Percentiles rank a stretch among this genome's conserved stretches.
Conservation (phyloP, 2,888 invertebrate species). For the Ceratothoa steindachneri region DNA sequence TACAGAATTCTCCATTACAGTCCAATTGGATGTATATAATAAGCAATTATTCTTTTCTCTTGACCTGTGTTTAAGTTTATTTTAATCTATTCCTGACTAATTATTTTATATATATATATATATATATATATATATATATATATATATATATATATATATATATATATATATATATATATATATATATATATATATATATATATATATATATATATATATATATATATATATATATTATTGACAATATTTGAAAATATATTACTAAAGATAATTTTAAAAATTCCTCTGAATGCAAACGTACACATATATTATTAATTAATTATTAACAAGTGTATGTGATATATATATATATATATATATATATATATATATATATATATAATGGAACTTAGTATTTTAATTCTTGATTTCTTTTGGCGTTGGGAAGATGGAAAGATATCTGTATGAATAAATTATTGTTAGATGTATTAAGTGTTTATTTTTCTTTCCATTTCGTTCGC, state of each 20-base stretch:
- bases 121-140: slow-evolving; percentile 16
- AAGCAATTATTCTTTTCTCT: too few relatives aligned
- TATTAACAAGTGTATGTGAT: too few relatives aligned
- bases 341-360: too few relatives aligned
- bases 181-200: slow-evolving; percentile 16
- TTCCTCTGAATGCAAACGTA: not conserved
- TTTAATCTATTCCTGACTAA: not conserved
- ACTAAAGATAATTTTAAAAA: slow-evolving; percentile 8
- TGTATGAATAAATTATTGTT: too few relatives aligned
- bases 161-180: slow-evolving; percentile 17
- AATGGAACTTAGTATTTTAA: too few relatives aligned
- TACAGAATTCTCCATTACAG: too few relatives aligned
- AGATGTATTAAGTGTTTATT: too few relatives aligned
- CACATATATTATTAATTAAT: not conserved
- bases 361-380: too few relatives aligned
- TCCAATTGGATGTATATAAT: too few relatives aligned
- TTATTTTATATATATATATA: slow-evolving; percentile 5
- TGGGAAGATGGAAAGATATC: too few relatives aligned
- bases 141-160: slow-evolving; percentile 13
- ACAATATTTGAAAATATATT: not conserved
- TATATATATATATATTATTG: slow-evolving; percentile 15
- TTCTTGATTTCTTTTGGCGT: too few relatives aligned
- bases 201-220: slow-evolving; percentile 15
- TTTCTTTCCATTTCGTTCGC: too few relatives aligned
- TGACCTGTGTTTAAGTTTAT: not conserved